phyloP scores from a whole-genome alignment of 2,888 invertebrate genomes.

The Neoascia interrupta region DNA sequence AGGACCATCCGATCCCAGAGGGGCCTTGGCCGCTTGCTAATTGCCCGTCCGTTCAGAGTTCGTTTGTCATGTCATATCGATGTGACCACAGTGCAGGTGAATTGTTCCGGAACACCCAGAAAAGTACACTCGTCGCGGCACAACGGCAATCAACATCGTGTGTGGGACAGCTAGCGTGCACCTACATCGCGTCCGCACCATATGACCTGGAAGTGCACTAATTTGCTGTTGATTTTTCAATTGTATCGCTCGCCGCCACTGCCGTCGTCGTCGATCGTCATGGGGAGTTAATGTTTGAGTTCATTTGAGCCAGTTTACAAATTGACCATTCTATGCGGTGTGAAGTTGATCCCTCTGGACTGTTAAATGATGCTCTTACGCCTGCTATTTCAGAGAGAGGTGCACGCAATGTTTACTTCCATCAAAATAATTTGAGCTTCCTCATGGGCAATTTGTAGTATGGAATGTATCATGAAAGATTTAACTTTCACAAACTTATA shows the following conservation, averaged over 20 bases:
- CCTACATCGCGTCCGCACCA: not conserved
- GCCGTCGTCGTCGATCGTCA: not conserved
- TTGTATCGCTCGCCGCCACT: too few relatives aligned
- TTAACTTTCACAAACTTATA: too few relatives aligned
- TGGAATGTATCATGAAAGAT: too few relatives aligned
- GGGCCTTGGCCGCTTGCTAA: conserved; percentile 41
- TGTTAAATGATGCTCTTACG: conserved; percentile 3
- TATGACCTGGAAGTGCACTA: conserved; percentile 21
- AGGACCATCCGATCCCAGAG: conserved; percentile 22
- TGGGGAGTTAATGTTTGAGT: conserved; percentile 20
- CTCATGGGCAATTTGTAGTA: too few relatives aligned
- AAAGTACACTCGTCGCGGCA: conserved; percentile 15
- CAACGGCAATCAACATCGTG: conserved; percentile 48
- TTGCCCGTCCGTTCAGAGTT: conserved; percentile 31
- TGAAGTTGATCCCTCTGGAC: conserved; percentile 28
- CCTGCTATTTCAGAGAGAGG: not conserved
- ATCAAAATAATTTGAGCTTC: too few relatives aligned
- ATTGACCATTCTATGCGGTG: conserved; percentile 38
- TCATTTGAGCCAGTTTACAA: conserved; percentile 37
- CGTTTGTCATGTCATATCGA: conserved; percentile 42
- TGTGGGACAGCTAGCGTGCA: conserved; percentile 45
- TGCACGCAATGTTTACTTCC: too few relatives aligned
- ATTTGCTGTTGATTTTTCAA: conserved; percentile 36
- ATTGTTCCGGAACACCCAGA: conserved; percentile 56
- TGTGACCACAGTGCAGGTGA: conserved; percentile 22